phyloP scores from a whole-genome alignment of 2,797 vertebrate species.

The Dromococcyx pavoninus region DNA sequence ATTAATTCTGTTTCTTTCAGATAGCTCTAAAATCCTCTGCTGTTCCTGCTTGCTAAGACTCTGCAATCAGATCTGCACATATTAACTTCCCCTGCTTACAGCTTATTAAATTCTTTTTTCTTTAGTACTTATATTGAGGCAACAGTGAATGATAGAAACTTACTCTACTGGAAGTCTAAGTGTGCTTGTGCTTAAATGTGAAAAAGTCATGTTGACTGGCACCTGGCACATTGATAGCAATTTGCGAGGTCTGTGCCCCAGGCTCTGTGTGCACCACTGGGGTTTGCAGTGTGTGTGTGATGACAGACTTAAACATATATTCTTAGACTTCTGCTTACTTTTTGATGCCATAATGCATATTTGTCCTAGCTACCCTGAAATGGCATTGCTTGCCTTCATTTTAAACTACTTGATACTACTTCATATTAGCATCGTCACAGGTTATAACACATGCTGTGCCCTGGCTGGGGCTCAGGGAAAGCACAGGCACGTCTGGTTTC shows the following conservation, averaged over 20 bases:
- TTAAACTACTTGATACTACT: neutral
- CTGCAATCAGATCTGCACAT: neutral
- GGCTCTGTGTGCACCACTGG: neutral
- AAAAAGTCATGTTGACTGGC: neutral
- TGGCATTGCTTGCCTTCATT: neutral
- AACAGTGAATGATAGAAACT: neutral
- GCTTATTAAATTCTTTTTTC: neutral
- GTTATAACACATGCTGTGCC: neutral
- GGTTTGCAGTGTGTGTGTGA: accelerated
- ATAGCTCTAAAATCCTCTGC: neutral
- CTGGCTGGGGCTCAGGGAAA: neutral
- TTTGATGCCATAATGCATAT: neutral
- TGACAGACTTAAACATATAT: neutral
- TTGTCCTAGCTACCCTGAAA: neutral
- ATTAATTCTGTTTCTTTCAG: neutral
- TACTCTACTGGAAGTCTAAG: neutral
- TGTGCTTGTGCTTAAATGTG: neutral
- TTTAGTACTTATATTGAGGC: neutral
- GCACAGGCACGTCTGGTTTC: neutral
- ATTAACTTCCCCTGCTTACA: neutral
- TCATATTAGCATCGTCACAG: accelerated
- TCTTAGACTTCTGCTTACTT: neutral
- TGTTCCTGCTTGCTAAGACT: neutral
- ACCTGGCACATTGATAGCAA: neutral
- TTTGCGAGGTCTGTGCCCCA: neutral